phyloP scores from a whole-genome alignment of 2,797 vertebrate species.

The Sebastes cheni region DNA sequence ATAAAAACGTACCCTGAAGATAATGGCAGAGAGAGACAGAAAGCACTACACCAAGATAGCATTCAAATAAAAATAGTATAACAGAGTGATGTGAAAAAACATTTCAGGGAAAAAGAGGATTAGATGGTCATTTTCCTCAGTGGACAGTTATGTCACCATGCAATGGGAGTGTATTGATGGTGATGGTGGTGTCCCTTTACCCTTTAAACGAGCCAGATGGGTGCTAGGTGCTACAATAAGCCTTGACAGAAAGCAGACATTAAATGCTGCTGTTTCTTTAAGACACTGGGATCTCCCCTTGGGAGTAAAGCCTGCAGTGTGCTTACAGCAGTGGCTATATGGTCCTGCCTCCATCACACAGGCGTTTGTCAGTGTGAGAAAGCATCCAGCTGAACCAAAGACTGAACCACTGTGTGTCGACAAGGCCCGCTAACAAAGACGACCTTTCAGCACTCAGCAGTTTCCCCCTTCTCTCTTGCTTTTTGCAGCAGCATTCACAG shows the following conservation, averaged over 20 bases:
- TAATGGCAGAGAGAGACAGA: background rate
- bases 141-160: conserved; percentile 24
- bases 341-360: conserved; percentile 68
- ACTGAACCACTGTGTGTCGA: conserved; percentile 77
- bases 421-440: conserved; percentile 78
- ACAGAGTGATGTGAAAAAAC: conserved; percentile 6
- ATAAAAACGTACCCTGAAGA: conserved; percentile 6
- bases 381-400: conserved; percentile 72
- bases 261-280: conserved; percentile 54
- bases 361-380: conserved; percentile 75
- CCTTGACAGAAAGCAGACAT: conserved; percentile 2
- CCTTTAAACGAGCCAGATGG: conserved; percentile 1
- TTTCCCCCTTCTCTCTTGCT: conserved; percentile 58
- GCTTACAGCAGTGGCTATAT: conserved; percentile 62
- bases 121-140: conserved; percentile 27
- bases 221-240: background rate
- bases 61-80: conserved; percentile 5
- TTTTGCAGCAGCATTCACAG: conserved; percentile 61
- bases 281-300: conserved; percentile 60
- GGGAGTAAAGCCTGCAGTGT: conserved; percentile 56
- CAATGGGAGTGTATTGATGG: background rate
- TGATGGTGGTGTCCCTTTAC: background rate
- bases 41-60: background rate
- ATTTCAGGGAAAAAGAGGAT: conserved; percentile 2
- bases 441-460: conserved; percentile 73